Evolutionary conservation across 2,888 invertebrate genomes (phyloP).

Genomic region (Caenorhabditis uteleia): DNA sequence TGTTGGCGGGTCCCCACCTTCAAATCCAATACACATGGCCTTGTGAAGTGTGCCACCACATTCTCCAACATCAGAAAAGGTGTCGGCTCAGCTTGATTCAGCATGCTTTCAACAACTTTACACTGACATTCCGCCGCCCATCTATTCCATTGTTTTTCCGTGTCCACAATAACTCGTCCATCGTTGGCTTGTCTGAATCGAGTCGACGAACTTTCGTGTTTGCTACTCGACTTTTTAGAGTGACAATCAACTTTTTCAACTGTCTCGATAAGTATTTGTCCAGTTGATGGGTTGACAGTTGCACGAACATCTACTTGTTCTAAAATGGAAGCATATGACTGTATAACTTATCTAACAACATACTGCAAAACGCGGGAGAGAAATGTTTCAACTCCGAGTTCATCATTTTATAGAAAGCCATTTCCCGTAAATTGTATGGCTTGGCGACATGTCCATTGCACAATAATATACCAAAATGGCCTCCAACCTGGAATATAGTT

Average conservation of each 20-base stretch:
- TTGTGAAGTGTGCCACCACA: conserved; percentile 73
- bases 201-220: conserved; percentile 36
- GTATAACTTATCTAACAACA: conserved; percentile 25
- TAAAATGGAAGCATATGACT: conserved; percentile 4
- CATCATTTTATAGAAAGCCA: conserved; percentile 65
- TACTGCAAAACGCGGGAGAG: conserved; percentile 65
- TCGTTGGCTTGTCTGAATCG: conserved; percentile 21
- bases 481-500: conserved; percentile 55
- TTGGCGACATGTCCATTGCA: conserved; percentile 67
- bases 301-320: conserved; percentile 44
- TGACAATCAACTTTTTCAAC: conserved; percentile 33
- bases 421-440: conserved; percentile 65
- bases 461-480: conserved; percentile 66
- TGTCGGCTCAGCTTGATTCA: conserved; percentile 43
- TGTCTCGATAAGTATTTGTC: conserved; percentile 31
- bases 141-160: conserved; percentile 39
- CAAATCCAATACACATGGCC: conserved; percentile 83
- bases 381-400: conserved; percentile 55
- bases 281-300: conserved; percentile 48
- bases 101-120: conserved; percentile 60
- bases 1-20: conserved; percentile 83
- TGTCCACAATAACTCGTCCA: conserved; percentile 47
- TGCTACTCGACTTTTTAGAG: conserved; percentile 28
- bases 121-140: conserved; percentile 51
- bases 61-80: conserved; percentile 75